Evolutionary conservation across 2,888 invertebrate genomes (phyloP).

Genomic region (Lepeophtheirus nordmannii): DNA sequence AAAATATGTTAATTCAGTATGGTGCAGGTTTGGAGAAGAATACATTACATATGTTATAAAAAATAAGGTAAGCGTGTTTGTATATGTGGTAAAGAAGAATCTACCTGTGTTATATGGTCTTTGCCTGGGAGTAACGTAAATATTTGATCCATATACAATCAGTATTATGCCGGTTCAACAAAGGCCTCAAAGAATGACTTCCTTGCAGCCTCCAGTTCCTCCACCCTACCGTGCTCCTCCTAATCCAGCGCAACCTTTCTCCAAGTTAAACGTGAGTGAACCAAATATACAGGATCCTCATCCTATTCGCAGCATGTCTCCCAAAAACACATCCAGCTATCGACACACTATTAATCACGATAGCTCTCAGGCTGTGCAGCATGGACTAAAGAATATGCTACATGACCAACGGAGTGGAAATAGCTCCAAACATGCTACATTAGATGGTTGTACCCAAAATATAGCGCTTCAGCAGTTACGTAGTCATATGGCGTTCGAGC

Average conservation of each 20-base stretch:
- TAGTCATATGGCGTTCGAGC: not conserved
- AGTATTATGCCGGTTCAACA: slow-evolving; percentile 3
- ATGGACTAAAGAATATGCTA: slow-evolving; percentile 9
- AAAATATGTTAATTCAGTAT: too few relatives aligned
- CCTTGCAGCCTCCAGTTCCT: slow-evolving; percentile 7
- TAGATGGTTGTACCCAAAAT: not conserved
- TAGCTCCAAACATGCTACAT: slow-evolving; percentile 7
- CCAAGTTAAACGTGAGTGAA: slow-evolving; percentile 22
- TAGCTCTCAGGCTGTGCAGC: not conserved
- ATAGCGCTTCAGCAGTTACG: slow-evolving; percentile 6
- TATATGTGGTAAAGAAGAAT: not conserved
- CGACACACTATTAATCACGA: slow-evolving; percentile 4
- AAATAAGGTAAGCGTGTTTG: not conserved
- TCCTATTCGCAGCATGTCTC: not conserved
- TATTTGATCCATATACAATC: not conserved
- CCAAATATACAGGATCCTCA: slow-evolving; percentile 8
- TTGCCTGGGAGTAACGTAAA: not conserved
- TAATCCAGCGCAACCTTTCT: not conserved
- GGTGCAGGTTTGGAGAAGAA: too few relatives aligned
- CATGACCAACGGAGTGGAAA: not conserved
- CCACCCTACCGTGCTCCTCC: slow-evolving; percentile 10
- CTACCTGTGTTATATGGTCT: slow-evolving; percentile 5
- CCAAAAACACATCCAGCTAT: not conserved
- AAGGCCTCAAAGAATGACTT: slow-evolving; percentile 4
- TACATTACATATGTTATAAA: too few relatives aligned